A percentile compares a stretch with the other conserved stretches of the same genome.
These are phyloP conservation scores for Rhabditoides inermis DNA, from an alignment of 2,888 invertebrate species.

Conservation along the genomic window DNA sequence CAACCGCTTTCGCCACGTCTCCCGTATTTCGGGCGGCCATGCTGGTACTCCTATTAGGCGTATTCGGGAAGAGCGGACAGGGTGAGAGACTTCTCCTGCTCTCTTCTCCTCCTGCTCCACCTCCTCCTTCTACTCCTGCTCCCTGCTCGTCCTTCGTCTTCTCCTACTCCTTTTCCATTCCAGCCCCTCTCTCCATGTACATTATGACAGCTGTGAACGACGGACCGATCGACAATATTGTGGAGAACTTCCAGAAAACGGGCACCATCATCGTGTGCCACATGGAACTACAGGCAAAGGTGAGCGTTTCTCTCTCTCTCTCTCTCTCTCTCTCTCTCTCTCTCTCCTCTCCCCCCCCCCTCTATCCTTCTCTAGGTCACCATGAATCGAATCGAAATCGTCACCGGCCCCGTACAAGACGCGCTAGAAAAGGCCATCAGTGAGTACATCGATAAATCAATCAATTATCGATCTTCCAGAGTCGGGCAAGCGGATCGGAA, in stretches of 20 bases:
- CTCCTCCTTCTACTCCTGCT: slow-evolving; percentile 6
- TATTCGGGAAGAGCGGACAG: too few species aligned
- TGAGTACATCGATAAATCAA: slow-evolving; percentile 7
- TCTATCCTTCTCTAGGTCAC: slow-evolving; percentile 16
- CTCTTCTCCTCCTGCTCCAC: slow-evolving; percentile 7
- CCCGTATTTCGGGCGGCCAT: too few species aligned
- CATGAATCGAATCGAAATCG: slow-evolving; percentile 30
- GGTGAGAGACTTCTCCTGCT: slow-evolving; percentile 8
- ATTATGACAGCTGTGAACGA: too few species aligned
- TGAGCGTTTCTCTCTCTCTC: slow-evolving; percentile 3
- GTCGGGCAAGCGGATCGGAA: slow-evolving; percentile 6
- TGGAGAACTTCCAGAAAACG: slow-evolving; percentile 35
- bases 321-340: slow-evolving; percentile 16
- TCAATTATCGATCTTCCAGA: slow-evolving; percentile 9
- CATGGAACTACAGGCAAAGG: slow-evolving; percentile 33
- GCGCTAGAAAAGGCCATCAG: slow-evolving; percentile 36
- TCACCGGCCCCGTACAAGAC: slow-evolving; percentile 40
- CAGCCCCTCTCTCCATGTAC: too few species aligned
- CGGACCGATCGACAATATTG: slow-evolving; percentile 39
- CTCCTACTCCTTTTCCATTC: not conserved
- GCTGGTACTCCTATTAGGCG: too few species aligned
- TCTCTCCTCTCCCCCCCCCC: too few species aligned
- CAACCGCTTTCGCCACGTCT: too few species aligned
- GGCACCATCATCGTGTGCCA: slow-evolving; percentile 40
- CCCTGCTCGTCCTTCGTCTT: not conserved